These are phyloP conservation scores for Empis stercorea DNA, from an alignment of 2,888 invertebrate species.

Conservation along the genomic window DNA sequence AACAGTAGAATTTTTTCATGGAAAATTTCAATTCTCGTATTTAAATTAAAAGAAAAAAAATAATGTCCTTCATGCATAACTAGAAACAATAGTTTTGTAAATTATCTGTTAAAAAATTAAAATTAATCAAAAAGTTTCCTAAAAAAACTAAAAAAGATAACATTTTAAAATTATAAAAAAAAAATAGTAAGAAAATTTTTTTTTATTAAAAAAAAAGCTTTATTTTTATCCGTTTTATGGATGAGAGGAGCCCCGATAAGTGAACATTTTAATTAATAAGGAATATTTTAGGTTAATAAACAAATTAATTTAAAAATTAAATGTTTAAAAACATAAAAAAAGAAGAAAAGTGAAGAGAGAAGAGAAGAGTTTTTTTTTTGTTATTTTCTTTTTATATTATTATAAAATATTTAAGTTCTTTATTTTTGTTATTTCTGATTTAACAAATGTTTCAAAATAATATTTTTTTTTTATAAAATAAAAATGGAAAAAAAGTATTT, in stretches of 20 bases:
- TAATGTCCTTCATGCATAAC: too few relatives aligned
- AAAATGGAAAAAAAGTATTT: too few relatives aligned
- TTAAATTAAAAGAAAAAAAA: too few relatives aligned
- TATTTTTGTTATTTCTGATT: not conserved
- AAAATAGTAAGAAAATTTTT: constrained; percentile 1
- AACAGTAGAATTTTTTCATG: too few relatives aligned
- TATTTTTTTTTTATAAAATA: not conserved
- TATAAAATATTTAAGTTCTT: not conserved
- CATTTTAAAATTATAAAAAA: not conserved
- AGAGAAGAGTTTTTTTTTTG: not conserved
- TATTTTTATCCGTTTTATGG: constrained; percentile 15
- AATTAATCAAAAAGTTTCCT: too few relatives aligned
- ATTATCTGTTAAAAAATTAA: too few relatives aligned
- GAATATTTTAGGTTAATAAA: too few relatives aligned
- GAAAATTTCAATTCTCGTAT: too few relatives aligned
- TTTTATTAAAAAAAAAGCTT: constrained; percentile 5
- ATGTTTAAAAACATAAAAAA: not conserved
- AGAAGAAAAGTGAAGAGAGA: not conserved
- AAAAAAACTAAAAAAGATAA: too few relatives aligned
- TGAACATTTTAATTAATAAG: too few relatives aligned
- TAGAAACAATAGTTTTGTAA: too few relatives aligned
- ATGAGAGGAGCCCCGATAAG: constrained; percentile 1
- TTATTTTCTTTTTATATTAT: too few relatives aligned
- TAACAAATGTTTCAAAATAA: not conserved
- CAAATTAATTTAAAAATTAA: not conserved